These are phyloP conservation scores for Salvelinus fontinalis DNA, from an alignment of 2,113 vertebrate species.

Conservation along the genomic window DNA sequence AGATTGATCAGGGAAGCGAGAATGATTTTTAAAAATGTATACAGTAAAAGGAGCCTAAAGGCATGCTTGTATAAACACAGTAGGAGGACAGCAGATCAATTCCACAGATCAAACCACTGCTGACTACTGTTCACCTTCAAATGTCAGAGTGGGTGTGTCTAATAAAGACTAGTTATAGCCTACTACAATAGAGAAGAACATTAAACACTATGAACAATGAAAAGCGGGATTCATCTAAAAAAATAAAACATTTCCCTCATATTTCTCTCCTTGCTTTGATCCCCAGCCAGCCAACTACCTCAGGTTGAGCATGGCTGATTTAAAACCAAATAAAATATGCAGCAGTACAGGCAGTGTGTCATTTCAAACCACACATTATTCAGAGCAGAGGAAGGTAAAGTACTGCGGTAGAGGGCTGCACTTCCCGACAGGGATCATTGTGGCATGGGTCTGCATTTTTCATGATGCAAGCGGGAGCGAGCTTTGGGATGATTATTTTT, in stretches of 20 bases:
- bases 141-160: background rate
- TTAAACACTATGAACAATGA: background rate
- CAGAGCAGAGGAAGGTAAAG: background rate
- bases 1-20: too few species aligned
- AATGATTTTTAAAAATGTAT: too few species aligned
- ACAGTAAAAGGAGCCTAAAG: background rate
- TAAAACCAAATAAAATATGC: background rate
- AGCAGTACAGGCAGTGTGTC: background rate
- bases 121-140: background rate
- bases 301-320: conserved; percentile 1
- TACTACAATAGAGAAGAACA: background rate
- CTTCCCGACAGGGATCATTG: too few species aligned
- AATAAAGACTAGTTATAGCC: background rate
- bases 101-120: background rate
- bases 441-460: too few species aligned
- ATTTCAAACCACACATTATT: background rate
- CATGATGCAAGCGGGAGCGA: too few species aligned
- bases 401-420: background rate
- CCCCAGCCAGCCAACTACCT: background rate
- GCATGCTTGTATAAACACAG: background rate
- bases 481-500: too few species aligned
- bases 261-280: background rate
- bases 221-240: background rate
- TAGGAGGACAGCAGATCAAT: background rate
- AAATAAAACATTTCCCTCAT: background rate